phyloP scores from a whole-genome alignment of 2,113 vertebrate genomes.

The Pedetes capensis region DNA sequence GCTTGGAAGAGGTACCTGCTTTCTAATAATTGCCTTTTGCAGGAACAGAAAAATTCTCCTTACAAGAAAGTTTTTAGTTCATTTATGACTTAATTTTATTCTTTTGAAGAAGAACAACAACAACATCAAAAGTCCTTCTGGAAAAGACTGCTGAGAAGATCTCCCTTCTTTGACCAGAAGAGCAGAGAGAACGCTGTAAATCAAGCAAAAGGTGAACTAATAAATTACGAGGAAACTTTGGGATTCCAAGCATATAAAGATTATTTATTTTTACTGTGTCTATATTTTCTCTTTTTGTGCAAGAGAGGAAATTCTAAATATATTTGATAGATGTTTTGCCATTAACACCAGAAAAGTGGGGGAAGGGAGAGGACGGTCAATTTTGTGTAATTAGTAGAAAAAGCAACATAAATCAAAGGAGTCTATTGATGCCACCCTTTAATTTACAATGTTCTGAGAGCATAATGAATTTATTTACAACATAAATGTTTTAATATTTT shows the following conservation, averaged over 20 bases:
- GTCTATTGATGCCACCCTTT: slow-evolving; percentile 43
- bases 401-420: slow-evolving; percentile 65
- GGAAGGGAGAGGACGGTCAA: not conserved
- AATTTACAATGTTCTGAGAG: slow-evolving; percentile 27
- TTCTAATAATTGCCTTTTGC: slow-evolving; percentile 49
- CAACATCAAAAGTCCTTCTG: slow-evolving; percentile 67
- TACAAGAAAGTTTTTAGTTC: slow-evolving; percentile 46
- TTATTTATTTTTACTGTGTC: slow-evolving; percentile 76
- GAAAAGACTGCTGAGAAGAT: slow-evolving; percentile 71
- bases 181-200: slow-evolving; percentile 72
- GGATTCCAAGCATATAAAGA: slow-evolving; percentile 65
- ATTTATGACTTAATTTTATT: slow-evolving; percentile 39
- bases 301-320: slow-evolving; percentile 73
- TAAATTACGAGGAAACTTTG: slow-evolving; percentile 66
- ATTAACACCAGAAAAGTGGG: slow-evolving; percentile 62
- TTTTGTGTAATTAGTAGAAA: slow-evolving; percentile 76
- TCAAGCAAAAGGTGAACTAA: slow-evolving; percentile 83
- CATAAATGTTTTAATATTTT: slow-evolving; percentile 63
- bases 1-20: slow-evolving; percentile 71
- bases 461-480: slow-evolving; percentile 65
- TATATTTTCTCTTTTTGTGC: slow-evolving; percentile 61
- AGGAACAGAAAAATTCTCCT: not conserved
- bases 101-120: slow-evolving; percentile 34
- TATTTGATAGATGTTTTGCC: slow-evolving; percentile 68
- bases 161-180: slow-evolving; percentile 70